Evolutionary conservation across 23 tunicate genomes (phyloP).

Genomic region (Halocynthia roretzi): DNA sequence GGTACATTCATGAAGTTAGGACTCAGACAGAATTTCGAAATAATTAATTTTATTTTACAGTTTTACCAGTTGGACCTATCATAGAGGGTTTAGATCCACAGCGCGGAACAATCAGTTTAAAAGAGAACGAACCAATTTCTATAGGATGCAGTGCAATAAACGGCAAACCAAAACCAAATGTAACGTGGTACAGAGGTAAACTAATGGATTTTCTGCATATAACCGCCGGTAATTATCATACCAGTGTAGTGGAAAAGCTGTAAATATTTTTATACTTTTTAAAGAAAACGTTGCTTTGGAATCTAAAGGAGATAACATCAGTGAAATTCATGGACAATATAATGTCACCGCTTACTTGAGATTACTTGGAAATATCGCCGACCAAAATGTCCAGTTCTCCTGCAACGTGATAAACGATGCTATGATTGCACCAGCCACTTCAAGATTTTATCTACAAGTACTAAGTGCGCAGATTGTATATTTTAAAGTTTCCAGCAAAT

Average conservation of each 20-base stretch:
- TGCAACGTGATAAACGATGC: slow-evolving; percentile 16
- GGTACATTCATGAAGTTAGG: neutral
- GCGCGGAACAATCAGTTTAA: neutral
- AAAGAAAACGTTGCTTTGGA: neutral
- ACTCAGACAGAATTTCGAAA: too few relatives aligned
- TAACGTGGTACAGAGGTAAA: neutral
- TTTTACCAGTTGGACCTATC: neutral
- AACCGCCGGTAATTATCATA: too few relatives aligned
- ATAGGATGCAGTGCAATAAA: neutral
- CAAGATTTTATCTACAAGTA: neutral
- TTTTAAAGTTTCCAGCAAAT: too few relatives aligned
- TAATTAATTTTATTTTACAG: neutral
- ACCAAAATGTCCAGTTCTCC: slow-evolving; percentile 7
- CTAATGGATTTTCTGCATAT: too few relatives aligned
- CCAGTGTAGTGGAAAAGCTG: too few relatives aligned
- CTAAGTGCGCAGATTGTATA: too few relatives aligned
- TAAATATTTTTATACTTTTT: neutral
- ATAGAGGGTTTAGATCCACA: neutral
- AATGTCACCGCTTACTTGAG: slow-evolving; percentile 11
- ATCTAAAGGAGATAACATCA: neutral
- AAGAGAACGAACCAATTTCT: neutral
- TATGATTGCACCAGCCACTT: neutral
- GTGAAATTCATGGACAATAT: neutral
- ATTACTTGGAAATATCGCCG: slow-evolving; percentile 6
- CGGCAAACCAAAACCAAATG: slow-evolving; percentile 1